Conservation (phyloP, 2,113 vertebrate genomes). For the Eudyptes chrysolophus region DNA sequence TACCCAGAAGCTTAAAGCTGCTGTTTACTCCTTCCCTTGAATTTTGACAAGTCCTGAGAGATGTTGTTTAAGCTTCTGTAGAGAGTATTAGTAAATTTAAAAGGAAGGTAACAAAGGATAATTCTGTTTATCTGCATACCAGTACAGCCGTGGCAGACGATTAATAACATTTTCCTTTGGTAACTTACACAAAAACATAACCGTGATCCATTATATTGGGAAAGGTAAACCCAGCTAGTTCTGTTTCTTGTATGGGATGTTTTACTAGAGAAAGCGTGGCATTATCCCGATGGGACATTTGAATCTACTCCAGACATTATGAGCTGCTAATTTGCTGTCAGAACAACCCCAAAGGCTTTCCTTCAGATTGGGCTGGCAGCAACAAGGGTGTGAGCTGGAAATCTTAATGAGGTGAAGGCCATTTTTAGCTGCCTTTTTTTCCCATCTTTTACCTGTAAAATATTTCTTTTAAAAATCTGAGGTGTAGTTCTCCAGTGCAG, state of each 20-base stretch:
- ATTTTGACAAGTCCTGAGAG: background rate
- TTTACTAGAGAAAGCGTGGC: background rate
- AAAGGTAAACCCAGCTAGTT: background rate
- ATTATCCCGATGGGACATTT: background rate
- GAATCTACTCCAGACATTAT: constrained; percentile 33
- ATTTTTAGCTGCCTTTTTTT: background rate
- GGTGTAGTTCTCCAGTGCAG: background rate
- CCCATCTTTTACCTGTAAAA: background rate
- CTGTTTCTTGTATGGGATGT: background rate
- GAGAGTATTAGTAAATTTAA: background rate
- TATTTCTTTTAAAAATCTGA: background rate
- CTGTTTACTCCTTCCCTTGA: background rate
- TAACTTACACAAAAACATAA: background rate
- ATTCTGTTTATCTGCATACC: background rate
- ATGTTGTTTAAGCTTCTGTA: background rate
- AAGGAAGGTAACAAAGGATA: background rate
- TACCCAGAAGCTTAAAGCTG: background rate
- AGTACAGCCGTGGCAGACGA: background rate
- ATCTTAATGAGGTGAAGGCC: background rate
- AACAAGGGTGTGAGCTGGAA: background rate
- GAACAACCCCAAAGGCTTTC: constrained; percentile 6
- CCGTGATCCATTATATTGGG: background rate
- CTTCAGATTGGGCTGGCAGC: background rate
- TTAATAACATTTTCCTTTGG: background rate
- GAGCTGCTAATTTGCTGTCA: constrained; percentile 32